Percentiles rank a stretch among this genome's conserved stretches.
phyloP scores from a whole-genome alignment of 2,888 invertebrate genomes.

The Calliopum simillimum region DNA sequence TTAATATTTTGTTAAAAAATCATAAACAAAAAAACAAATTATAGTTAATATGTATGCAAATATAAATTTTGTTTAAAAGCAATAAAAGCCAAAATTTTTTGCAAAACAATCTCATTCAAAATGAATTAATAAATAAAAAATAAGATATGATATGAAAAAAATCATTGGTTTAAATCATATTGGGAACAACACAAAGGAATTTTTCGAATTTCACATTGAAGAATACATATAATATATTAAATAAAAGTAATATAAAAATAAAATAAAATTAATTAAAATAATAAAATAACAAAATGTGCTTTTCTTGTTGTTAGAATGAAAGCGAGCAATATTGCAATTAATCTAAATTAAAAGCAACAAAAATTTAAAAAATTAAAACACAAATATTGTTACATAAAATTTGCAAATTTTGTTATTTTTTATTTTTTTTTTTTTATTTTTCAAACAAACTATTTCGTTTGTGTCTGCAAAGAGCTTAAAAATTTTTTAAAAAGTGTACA shows the following conservation, averaged over 20 bases:
- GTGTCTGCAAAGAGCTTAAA: constrained; percentile 51
- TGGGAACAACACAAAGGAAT: constrained; percentile 66
- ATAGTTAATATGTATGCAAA: no score
- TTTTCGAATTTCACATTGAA: constrained; percentile 62
- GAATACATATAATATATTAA: constrained; percentile 44
- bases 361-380: constrained; percentile 28
- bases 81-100: neutral
- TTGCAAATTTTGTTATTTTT: constrained; percentile 23
- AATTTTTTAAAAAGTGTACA: constrained; percentile 31
- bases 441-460: constrained; percentile 28
- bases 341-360: neutral
- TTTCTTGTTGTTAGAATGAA: constrained; percentile 12
- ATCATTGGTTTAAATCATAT: constrained; percentile 18
- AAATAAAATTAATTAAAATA: constrained; percentile 42
- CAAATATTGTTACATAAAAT: constrained; percentile 11
- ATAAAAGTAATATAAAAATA: constrained; percentile 37
- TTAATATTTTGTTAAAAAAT: no score
- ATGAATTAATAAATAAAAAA: constrained; percentile 17
- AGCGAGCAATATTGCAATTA: constrained; percentile 33
- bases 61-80: no score
- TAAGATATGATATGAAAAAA: constrained; percentile 11
- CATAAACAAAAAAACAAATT: no score
- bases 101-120: neutral
- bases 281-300: constrained; percentile 15
- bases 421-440: neutral